phyloP scores from a whole-genome alignment of 2,113 vertebrate genomes.

The Corythornis vintsioides region DNA sequence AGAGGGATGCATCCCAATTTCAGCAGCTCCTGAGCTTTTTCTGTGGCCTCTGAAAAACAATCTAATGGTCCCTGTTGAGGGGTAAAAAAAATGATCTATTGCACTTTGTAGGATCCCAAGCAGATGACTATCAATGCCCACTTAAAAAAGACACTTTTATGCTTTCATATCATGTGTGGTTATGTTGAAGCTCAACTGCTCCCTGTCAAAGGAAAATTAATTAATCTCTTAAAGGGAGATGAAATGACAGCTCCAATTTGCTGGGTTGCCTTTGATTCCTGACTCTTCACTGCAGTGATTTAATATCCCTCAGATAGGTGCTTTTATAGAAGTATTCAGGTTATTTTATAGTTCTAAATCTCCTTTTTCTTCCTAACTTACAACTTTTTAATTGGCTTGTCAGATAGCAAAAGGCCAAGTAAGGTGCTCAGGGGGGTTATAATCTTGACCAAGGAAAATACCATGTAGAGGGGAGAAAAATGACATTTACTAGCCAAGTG shows the following conservation, averaged over 20 bases:
- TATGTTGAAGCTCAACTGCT: background rate
- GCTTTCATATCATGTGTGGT: background rate
- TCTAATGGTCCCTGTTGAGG: background rate
- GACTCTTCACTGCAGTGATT: background rate
- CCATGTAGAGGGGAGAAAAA: background rate
- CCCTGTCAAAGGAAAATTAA: conserved; percentile 22
- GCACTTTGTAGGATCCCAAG: background rate
- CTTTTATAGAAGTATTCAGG: conserved; percentile 1
- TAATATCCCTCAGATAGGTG: background rate
- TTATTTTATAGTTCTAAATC: conserved; percentile 5
- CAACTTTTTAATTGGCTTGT: background rate
- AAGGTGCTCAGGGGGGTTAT: background rate
- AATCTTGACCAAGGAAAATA: background rate
- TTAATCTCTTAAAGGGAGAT: conserved; percentile 16
- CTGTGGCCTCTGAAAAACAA: background rate
- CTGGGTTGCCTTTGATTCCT: conserved; percentile 30
- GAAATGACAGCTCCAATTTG: conserved; percentile 21
- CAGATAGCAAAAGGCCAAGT: background rate
- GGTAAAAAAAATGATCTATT: rapidly evolving
- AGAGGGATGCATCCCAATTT: rapidly evolving
- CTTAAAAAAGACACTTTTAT: background rate
- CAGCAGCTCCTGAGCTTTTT: background rate
- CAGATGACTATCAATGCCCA: background rate
- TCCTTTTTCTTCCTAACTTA: background rate
- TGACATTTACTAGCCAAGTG: background rate